phyloP scores from a whole-genome alignment of 2,797 vertebrate species.

The Poeciliopsis turneri region DNA sequence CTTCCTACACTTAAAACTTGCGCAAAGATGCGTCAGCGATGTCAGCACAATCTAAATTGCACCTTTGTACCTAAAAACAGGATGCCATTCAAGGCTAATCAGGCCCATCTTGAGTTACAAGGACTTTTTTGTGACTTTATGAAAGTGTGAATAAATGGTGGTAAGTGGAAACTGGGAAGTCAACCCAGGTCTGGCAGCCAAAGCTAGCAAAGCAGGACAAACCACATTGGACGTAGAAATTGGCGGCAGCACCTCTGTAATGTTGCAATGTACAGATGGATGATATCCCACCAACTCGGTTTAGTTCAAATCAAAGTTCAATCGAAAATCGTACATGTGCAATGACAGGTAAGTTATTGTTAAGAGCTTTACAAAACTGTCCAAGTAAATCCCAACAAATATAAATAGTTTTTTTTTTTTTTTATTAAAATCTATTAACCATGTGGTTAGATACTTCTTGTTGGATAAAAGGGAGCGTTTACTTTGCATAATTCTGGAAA shows the following conservation, averaged over 20 bases:
- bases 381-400: neutral
- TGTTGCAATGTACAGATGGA: neutral
- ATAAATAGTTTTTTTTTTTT: too few species aligned
- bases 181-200: neutral
- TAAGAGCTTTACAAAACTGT: neutral
- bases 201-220: neutral
- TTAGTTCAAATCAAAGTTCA: neutral
- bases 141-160: neutral
- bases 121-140: neutral
- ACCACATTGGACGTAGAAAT: neutral
- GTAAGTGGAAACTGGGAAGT: neutral
- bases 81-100: neutral
- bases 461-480: neutral
- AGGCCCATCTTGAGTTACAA: neutral
- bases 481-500: neutral
- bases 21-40: neutral
- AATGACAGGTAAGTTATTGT: neutral
- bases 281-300: neutral
- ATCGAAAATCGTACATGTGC: too few species aligned
- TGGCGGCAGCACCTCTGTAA: neutral
- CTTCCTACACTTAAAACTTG: neutral
- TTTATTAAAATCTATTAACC: neutral
- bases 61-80: conserved; percentile 3
- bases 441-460: neutral
- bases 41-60: conserved; percentile 1